Conservation (phyloP, 2,888 invertebrate species). For the Pheosia gnoma region DNA sequence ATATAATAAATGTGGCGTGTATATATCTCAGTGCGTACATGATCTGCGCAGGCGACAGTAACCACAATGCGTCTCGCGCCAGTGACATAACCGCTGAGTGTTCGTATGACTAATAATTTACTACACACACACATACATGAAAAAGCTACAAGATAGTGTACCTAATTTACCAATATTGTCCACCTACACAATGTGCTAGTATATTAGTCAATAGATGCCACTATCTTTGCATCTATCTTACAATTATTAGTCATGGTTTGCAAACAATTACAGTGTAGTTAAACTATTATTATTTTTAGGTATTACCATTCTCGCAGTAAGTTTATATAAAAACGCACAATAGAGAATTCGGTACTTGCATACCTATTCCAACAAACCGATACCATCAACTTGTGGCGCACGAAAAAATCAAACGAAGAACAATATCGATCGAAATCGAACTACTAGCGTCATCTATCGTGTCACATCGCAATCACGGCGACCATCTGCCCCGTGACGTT, state of each 20-base stretch:
- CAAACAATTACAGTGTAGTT: too few species aligned
- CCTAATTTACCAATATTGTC: background rate
- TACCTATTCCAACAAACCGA: background rate
- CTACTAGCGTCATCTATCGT: constrained; percentile 45
- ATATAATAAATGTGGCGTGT: background rate
- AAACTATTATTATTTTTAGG: too few species aligned
- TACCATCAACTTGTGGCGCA: background rate
- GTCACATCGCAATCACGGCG: constrained; percentile 8
- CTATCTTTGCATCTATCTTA: too few species aligned
- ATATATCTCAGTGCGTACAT: constrained; percentile 16
- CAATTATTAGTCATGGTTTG: too few species aligned
- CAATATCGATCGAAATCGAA: constrained; percentile 22
- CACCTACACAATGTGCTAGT: background rate
- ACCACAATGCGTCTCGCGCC: constrained; percentile 30
- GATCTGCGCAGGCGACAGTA: constrained; percentile 25
- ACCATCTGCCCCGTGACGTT: constrained; percentile 62
- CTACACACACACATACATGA: constrained; percentile 2
- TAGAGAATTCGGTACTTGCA: background rate
- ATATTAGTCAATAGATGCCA: too few species aligned
- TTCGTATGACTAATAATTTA: constrained; percentile 38
- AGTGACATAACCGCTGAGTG: constrained; percentile 38
- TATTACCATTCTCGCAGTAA: too few species aligned
- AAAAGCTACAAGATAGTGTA: background rate
- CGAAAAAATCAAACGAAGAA: background rate
- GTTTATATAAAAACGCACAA: too few species aligned